Evolutionary conservation across 92 coral and sea anemone genomes (phyloP), one percentile per base, ranked within the genome.

Genomic region (Zoanthus gigantus): DNA sequence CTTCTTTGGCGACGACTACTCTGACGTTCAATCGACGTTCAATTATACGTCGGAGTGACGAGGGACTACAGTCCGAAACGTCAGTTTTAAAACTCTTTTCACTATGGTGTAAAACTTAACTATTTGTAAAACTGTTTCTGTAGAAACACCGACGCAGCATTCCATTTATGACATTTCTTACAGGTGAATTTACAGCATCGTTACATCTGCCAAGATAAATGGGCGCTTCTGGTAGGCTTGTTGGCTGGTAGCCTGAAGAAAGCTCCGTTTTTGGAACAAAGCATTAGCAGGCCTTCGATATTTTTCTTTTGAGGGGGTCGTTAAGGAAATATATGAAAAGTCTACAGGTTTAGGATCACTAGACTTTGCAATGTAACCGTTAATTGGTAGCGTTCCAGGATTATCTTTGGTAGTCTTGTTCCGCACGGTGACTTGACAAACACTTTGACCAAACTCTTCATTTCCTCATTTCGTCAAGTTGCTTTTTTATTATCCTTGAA

Each of bases 201-300:
- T 69, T 84, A 71, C 87, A 83, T 83, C 87, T 67, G 65, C 86
- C 86, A 34, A 82, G 74, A 44, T 67, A 83, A 83, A 83, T 66
- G n/a, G 87, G 87, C 37, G 78, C 87, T 83, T 68, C 0, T 42
- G 45, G 77, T 32, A 83, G 87, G 68, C 37, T 37, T 61, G 65
- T 82, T 81, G 86, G 86, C 48, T 81, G 86, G 61, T 63, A 81
- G 56, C 86, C 86, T 12, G 76, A 82, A 74, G 66, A 82, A 66
- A 15, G 76, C 34, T 31, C 66, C 56, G 23, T 58, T 82, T 82
- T 48, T 18, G 63, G 34, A 82, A 66, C 45, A 78, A 78, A 6
- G 69, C 37, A 78, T 44, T 67, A 78, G 54, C 69, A 15, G 83
- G 54, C 50, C 45, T 23, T 23, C 0, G 54, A 78, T 78, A 12